Percentiles rank a stretch among this genome's conserved stretches.
Conservation (phyloP, 2,113 vertebrate species). For the Pterocles gutturalis region DNA sequence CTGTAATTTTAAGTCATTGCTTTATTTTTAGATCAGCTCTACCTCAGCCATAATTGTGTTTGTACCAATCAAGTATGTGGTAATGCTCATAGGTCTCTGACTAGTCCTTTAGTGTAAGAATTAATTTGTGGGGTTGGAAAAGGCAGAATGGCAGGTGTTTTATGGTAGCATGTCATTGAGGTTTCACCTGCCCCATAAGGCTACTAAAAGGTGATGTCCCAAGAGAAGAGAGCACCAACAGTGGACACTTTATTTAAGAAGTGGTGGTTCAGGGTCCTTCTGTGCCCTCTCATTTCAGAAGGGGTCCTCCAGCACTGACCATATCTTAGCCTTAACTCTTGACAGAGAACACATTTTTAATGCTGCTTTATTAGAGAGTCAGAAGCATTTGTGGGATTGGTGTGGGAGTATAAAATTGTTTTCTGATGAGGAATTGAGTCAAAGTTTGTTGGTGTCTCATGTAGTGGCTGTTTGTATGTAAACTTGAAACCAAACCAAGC, state of each 20-base stretch:
- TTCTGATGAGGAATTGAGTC: slow-evolving; percentile 57
- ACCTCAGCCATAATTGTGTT: slow-evolving; percentile 34
- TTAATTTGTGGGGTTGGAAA: slow-evolving; percentile 29
- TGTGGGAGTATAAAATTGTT: slow-evolving; percentile 56
- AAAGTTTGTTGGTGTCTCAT: slow-evolving; percentile 1
- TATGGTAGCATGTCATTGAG: neutral
- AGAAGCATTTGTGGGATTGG: slow-evolving; percentile 46
- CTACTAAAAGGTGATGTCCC: neutral
- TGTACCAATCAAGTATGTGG: slow-evolving; percentile 31
- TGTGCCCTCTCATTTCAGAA: neutral
- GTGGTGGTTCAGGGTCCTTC: neutral
- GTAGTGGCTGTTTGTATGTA: slow-evolving; percentile 44
- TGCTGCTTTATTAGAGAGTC: slow-evolving; percentile 40
- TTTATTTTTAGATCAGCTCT: slow-evolving; percentile 66
- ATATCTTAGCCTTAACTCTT: neutral
- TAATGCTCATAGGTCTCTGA: slow-evolving; percentile 15
- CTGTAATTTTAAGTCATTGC: neutral
- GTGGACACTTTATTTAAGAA: neutral
- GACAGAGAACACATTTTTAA: neutral
- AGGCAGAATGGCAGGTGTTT: slow-evolving; percentile 27
- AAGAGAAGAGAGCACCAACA: neutral
- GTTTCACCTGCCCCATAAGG: neutral
- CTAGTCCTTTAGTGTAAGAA: neutral
- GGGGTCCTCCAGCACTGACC: accelerated
- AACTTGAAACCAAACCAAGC: slow-evolving; percentile 51